Base-by-base conservation (phyloP, 2,113 vertebrate genomes). In the Notiomystis cincta region DNA sequence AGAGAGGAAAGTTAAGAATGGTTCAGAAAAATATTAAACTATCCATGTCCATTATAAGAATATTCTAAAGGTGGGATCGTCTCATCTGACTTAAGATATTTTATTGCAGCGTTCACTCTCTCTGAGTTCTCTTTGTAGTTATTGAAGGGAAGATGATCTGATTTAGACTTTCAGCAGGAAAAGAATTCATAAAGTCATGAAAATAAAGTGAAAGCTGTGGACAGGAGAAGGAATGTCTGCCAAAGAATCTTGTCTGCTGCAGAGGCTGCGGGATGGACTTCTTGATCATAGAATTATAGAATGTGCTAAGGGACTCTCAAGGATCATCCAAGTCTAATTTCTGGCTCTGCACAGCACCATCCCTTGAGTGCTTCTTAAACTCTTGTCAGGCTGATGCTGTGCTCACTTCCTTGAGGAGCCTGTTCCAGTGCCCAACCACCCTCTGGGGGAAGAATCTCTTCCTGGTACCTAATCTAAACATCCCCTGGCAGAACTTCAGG, bases 341-440 rank as follows among this genome's bases (percentile, higher is more conserved):
- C 35, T 48, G 9, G 40, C 19, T 18, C 14, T 73, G 24, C 18
- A 56, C 40, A 56, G 31, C n/a, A 60, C 22, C 22, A 28, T 22
- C 37, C 33, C 14, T 60, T 51, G 22, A 87, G 44, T 1, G 2
- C 9, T 54, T 13, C 16, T 64, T 64, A 25, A 79, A 35, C 30
- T 47, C 40, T 40, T 54, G 7, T 30, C 40, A 30, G 13, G 8
- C 16, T 47, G 38, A 7, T 47, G 30, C 47, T 62, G n/a, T 54
- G n/a, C 40, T 3, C 24, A 40, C 35, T 62, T 5, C 30, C 15
- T 47, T 18, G 9, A 9, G 20, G 13, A 62, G 7, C 12, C 45
- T 47, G 13, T 47, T 40, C 28, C 19, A 30, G 1, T 62, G 24
- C 24, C 28, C 40, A 54, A 0, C 2, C 13, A 1, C 7, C 2